Conservation (phyloP, 2,888 invertebrate species). For the Chrysolina haemoptera region DNA sequence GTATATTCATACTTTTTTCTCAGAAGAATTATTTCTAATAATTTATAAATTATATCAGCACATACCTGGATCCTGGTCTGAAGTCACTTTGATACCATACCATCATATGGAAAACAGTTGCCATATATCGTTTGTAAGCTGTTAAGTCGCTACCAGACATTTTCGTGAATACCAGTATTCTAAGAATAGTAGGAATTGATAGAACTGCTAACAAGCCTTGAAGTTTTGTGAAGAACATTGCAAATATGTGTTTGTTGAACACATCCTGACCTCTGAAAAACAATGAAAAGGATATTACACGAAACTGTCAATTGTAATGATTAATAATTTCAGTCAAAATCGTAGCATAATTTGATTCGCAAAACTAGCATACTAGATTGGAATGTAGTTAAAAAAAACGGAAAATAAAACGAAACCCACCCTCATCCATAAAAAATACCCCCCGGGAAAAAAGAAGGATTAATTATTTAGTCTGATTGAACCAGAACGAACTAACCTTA, state of each 20-base stretch:
- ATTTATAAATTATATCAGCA: not conserved
- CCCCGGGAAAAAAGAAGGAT: too few relatives aligned
- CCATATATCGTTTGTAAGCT: conserved; percentile 84
- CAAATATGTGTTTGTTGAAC: conserved; percentile 80
- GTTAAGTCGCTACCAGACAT: conserved; percentile 77
- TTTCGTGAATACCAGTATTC: conserved; percentile 80
- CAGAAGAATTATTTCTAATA: too few relatives aligned
- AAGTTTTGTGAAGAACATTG: conserved; percentile 81
- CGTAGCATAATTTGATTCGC: not conserved
- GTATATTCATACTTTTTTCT: too few relatives aligned
- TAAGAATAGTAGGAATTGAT: conserved; percentile 81
- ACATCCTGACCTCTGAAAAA: conserved; percentile 79
- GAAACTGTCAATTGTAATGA: conserved; percentile 48
- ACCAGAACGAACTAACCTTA: too few relatives aligned
- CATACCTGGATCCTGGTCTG: conserved; percentile 74
- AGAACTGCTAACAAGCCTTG: conserved; percentile 83
- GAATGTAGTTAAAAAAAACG: too few relatives aligned
- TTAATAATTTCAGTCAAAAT: conserved; percentile 21
- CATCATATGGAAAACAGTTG: conserved; percentile 83
- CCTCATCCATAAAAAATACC: too few relatives aligned
- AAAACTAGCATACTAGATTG: too few relatives aligned
- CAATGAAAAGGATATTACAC: not conserved
- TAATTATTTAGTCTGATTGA: too few relatives aligned
- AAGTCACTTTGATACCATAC: conserved; percentile 85
- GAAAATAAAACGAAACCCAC: too few relatives aligned